phyloP scores from a whole-genome alignment of 2,888 invertebrate species.

The Parnassius smintheus region DNA sequence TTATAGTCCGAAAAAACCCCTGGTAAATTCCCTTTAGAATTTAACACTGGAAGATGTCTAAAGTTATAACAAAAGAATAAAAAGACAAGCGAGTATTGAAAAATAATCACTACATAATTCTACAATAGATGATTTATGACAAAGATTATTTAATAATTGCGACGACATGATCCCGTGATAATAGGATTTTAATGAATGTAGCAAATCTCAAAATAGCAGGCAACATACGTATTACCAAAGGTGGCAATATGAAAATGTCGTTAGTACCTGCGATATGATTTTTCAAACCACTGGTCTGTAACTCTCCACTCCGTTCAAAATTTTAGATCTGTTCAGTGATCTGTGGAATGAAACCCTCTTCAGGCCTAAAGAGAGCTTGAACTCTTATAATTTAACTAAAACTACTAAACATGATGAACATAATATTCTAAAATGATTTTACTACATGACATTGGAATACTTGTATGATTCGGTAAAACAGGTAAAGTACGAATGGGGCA shows the following conservation, averaged over 20 bases:
- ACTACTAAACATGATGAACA: neutral
- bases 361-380: neutral
- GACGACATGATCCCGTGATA: neutral
- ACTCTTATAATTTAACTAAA: neutral
- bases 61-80: neutral
- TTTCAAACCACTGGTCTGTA: conserved; percentile 17
- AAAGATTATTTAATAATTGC: conserved; percentile 6
- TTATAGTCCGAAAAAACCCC: no score
- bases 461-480: conserved; percentile 1
- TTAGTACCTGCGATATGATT: conserved; percentile 11
- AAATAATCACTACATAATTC: conserved; percentile 11
- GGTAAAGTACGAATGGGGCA: conserved; percentile 8
- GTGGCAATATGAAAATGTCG: neutral
- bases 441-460: neutral
- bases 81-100: neutral
- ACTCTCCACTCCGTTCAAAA: neutral
- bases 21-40: no score
- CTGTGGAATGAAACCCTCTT: conserved; percentile 1
- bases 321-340: conserved; percentile 11
- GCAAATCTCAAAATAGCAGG: conserved; percentile 7
- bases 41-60: no score
- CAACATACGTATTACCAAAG: neutral
- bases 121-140: conserved; percentile 17
- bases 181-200: neutral
- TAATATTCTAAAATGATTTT: neutral